Evolutionary conservation across 2,113 vertebrate species (phyloP).

Genomic region (Bos javanicus): DNA sequence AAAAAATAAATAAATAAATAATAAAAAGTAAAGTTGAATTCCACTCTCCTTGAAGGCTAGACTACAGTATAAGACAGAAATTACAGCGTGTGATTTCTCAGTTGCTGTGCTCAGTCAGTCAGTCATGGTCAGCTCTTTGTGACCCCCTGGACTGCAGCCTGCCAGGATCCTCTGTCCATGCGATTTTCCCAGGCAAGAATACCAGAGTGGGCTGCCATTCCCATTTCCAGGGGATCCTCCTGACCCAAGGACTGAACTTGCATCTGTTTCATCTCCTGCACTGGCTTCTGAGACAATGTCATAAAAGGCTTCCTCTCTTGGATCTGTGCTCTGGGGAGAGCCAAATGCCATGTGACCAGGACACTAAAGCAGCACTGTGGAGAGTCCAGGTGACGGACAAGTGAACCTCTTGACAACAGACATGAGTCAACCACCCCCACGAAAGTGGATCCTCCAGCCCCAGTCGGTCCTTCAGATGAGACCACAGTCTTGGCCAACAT

Average conservation of each 20-base stretch:
- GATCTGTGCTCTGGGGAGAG: not conserved
- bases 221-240: not conserved
- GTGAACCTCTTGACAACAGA: not conserved
- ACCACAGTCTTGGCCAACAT: not conserved
- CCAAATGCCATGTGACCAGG: not conserved
- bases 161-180: not conserved
- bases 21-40: not conserved
- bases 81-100: not conserved
- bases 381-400: not conserved
- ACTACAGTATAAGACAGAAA: not conserved
- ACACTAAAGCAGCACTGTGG: not conserved
- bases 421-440: not conserved
- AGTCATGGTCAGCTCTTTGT: not conserved
- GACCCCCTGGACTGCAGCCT: not conserved
- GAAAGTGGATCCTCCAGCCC: not conserved
- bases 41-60: not conserved
- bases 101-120: not conserved
- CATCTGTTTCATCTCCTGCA: not conserved
- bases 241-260: not conserved
- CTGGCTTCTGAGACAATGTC: not conserved
- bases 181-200: not conserved
- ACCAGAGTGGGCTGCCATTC: not conserved
- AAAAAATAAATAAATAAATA: not conserved
- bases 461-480: not conserved
- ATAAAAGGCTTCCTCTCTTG: not conserved